Evolutionary conservation across 2,888 invertebrate genomes (phyloP).

Genomic region (Tupiocoris notatus): DNA sequence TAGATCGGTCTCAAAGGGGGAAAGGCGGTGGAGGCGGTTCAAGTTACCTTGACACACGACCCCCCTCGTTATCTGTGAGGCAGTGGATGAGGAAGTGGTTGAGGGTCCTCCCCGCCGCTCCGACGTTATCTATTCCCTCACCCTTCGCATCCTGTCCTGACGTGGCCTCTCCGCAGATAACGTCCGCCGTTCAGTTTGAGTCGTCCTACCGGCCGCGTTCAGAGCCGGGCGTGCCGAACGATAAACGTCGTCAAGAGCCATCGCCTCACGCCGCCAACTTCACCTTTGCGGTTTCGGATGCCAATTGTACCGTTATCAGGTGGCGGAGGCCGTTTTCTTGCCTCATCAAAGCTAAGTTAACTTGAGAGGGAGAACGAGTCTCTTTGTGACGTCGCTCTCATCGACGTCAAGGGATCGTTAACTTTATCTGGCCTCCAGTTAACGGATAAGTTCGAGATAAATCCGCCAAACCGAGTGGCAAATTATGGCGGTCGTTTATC

Average conservation of each 20-base stretch:
- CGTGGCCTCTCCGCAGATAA: not conserved
- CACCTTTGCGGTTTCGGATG: not conserved
- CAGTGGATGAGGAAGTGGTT: not conserved
- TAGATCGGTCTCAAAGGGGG: slow-evolving; percentile 22
- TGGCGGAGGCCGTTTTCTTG: not conserved
- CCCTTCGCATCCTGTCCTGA: not conserved
- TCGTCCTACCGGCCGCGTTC: not conserved
- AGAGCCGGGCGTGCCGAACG: not conserved
- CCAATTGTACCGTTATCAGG: not conserved
- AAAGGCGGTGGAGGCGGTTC: not conserved
- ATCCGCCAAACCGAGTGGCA: too few relatives aligned
- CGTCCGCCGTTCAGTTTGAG: not conserved
- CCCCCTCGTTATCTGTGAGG: not conserved
- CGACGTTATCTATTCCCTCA: not conserved
- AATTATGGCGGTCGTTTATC: too few relatives aligned
- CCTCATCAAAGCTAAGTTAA: not conserved
- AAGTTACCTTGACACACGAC: slow-evolving; percentile 30
- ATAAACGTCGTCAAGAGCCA: not conserved
- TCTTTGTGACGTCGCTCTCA: not conserved
- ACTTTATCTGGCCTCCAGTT: not conserved
- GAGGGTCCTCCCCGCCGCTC: not conserved
- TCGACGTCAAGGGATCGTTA: not conserved
- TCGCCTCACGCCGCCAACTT: not conserved
- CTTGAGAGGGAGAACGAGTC: not conserved
- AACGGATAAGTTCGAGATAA: too few relatives aligned